A percentile compares a stretch with the other conserved stretches of the same genome.
phyloP scores from a whole-genome alignment of 1,140 invertebrate genomes.

The Euglossa dilemma region DNA sequence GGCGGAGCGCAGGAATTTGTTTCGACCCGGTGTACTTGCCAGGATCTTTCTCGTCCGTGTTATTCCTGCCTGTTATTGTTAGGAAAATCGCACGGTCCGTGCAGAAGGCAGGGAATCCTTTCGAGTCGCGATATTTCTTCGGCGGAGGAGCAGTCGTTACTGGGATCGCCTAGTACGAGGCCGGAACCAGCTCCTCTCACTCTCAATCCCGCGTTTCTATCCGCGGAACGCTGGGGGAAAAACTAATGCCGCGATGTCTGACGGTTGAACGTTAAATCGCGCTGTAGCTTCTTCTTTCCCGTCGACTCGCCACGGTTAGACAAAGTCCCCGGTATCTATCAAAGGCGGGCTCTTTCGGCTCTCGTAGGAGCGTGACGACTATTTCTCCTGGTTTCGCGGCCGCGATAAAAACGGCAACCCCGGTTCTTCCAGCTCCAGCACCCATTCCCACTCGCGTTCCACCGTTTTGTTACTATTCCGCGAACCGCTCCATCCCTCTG shows the following conservation, averaged over 20 bases:
- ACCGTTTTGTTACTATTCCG: neutral
- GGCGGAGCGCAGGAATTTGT: neutral
- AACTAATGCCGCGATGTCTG: neutral
- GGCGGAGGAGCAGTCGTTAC: neutral
- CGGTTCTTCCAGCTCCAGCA: neutral
- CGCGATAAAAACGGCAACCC: neutral
- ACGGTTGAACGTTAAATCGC: neutral
- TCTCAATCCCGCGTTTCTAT: neutral
- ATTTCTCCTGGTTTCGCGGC: slow-evolving; percentile 45
- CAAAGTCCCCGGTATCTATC: slow-evolving; percentile 53
- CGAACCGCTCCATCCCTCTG: no score
- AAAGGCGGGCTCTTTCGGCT: slow-evolving; percentile 41
- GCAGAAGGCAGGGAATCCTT: neutral
- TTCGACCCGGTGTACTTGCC: neutral
- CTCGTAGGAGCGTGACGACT: slow-evolving; percentile 38
- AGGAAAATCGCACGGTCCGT: neutral
- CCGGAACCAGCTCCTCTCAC: no score
- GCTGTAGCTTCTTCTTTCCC: slow-evolving; percentile 34
- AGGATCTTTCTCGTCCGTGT: neutral
- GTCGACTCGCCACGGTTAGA: slow-evolving; percentile 35
- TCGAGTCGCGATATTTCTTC: slow-evolving; percentile 7
- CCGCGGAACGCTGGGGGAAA: neutral
- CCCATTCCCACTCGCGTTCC: neutral
- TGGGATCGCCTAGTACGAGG: neutral
- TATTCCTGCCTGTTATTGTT: slow-evolving; percentile 4